Evolutionary conservation across 2,797 vertebrate species (phyloP).

Genomic region (Cichlasoma orientale): DNA sequence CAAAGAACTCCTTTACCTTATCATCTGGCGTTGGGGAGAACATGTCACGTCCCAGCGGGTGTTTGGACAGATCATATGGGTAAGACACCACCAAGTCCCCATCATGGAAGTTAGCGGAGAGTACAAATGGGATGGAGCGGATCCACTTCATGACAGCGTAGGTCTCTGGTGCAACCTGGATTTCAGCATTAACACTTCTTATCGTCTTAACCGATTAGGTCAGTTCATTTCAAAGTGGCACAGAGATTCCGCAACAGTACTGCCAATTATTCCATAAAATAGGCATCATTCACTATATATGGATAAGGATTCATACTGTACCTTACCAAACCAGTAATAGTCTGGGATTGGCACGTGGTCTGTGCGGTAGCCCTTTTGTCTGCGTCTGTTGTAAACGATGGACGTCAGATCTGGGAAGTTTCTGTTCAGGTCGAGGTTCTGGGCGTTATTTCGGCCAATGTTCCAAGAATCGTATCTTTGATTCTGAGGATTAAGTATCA

Average conservation of each 20-base stretch:
- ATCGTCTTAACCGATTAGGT: not conserved
- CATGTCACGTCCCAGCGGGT: conserved; percentile 85
- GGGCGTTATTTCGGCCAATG: conserved; percentile 87
- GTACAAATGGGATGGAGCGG: conserved; percentile 93
- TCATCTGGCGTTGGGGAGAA: conserved; percentile 92
- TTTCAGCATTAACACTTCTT: conserved; percentile 18
- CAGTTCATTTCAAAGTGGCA: not conserved
- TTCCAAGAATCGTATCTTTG: conserved; percentile 80
- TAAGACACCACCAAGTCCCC: conserved; percentile 94
- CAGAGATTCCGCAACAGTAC: not conserved
- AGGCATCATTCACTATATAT: not conserved
- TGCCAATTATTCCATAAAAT: not conserved
- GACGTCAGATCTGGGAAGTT: conserved; percentile 96
- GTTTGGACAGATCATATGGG: conserved; percentile 91
- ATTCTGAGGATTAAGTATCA: conserved; percentile 67
- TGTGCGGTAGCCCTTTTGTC: conserved; percentile 75
- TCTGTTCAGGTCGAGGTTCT: conserved; percentile 92
- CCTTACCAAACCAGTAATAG: conserved; percentile 97
- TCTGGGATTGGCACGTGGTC: conserved; percentile 93
- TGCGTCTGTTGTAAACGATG: conserved; percentile 84
- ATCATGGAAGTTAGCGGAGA: conserved; percentile 92
- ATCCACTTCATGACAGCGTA: conserved; percentile 97
- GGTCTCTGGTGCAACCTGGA: conserved; percentile 93
- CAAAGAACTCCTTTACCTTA: conserved; percentile 75
- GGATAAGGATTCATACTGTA: conserved; percentile 75